Evolutionary conservation across 30 jellyfish, hydroid and myxozoan genomes (phyloP), one percentile per base, ranked within the genome.

Genomic region (Nemopilema nomurai): DNA sequence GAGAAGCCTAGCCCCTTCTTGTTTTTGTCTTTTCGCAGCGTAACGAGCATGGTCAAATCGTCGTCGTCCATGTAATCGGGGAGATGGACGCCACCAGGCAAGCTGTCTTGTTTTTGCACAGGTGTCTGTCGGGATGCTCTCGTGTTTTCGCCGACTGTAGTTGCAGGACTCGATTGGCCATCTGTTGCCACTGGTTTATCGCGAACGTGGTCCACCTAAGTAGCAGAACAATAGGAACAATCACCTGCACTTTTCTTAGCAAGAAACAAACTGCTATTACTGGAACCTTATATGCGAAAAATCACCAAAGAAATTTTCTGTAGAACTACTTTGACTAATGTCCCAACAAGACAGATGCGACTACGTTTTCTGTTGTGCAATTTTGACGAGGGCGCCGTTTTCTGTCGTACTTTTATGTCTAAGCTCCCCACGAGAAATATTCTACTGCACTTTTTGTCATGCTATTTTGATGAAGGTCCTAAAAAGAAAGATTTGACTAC

Each of bases 1-100:
- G 98, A 92, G 70, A 92, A 92, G 8, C 98, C 98, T 8, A 92
- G 90, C 1, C 91, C 89, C 66, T 82, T 88, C 30, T 69, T 91
- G 77, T 84, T 85, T 19, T 85, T 84, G 41, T 86, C 97, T 68
- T 74, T 84, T 19, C 93, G 84, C 52, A 86, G 26, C 32, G 95
- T 76, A 16, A 86, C 53, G 23, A 75, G 76, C 30, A 73, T 31
- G 8, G 76, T 20, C 0, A 49, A 25, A 8, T 76, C 20, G n/a
- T 41, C 75, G 6, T 50, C 84, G 13, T 68, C 82, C 25, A 49
- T 71, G 32, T 19, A 49, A 16, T 63, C 87, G 8, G 64, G 27
- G 8, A 33, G 33, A 1, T 28, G 21, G 0, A 8, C 52, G 25
- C 81, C 68, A 18, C 81, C 76, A 29, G 68, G 87, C 53, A 57